Conservation (phyloP, 92 coral and sea anemone species). For the Porites evermanni region DNA sequence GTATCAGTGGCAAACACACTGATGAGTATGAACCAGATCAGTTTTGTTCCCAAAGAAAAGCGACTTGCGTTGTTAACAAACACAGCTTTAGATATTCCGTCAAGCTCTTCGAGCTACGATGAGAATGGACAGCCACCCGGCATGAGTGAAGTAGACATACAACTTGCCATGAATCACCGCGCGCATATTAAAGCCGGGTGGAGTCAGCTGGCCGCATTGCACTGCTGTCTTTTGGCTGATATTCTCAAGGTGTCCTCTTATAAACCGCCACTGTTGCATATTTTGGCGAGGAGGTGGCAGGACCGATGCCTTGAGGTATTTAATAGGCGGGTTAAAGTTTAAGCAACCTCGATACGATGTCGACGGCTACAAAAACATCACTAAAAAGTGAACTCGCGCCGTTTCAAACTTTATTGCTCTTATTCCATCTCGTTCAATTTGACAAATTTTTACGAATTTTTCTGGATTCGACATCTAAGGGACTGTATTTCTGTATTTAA, state of each 20-base stretch:
- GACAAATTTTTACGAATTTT: no score
- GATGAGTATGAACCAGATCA: conserved; percentile 97
- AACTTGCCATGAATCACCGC: conserved; percentile 91
- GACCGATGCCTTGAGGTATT: conserved; percentile 98
- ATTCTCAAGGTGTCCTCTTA: conserved; percentile 74
- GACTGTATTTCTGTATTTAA: no score
- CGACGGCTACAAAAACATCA: no score
- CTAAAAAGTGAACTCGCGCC: no score
- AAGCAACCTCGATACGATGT: no score
- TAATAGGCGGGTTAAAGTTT: neutral
- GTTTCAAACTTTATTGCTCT: no score
- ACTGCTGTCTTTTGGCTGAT: conserved; percentile 98
- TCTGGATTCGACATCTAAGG: no score
- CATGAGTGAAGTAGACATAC: conserved; percentile 49
- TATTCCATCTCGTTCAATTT: no score
- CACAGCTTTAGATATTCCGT: conserved; percentile 58
- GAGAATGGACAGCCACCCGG: conserved; percentile 45
- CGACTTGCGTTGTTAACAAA: conserved; percentile 85
- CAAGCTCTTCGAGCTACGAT: conserved; percentile 77
- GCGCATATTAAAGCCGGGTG: conserved; percentile 99
- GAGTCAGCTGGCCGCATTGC: conserved; percentile 99
- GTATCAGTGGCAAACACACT: conserved; percentile 97
- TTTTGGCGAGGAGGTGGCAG: conserved; percentile 98
- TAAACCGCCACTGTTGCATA: conserved; percentile 91
- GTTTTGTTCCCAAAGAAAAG: conserved; percentile 84